A percentile compares a stretch with the other conserved stretches of the same genome.
Evolutionary conservation across 2,113 vertebrate genomes (phyloP).

Genomic region (Chrysochloris asiatica): DNA sequence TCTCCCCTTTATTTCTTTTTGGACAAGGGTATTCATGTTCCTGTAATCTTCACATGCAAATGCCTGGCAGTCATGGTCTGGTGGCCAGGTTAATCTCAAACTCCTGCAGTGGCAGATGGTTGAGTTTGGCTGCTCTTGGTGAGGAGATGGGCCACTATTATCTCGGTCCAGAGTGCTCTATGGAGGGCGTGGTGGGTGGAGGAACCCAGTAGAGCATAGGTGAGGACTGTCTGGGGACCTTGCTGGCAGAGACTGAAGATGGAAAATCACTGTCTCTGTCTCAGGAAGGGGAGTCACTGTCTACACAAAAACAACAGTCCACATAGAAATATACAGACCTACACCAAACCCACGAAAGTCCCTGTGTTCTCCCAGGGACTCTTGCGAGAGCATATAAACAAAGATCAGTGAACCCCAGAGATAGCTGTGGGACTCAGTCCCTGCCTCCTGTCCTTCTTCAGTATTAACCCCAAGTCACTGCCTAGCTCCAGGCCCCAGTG

Average conservation of each 20-base stretch:
- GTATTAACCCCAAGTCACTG: not conserved
- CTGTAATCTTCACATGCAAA: constrained; percentile 74
- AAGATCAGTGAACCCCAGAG: not conserved
- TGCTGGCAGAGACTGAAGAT: constrained; percentile 54
- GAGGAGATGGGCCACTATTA: constrained; percentile 68
- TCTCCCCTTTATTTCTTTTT: not conserved
- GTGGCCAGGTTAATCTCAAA: constrained; percentile 73
- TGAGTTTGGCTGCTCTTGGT: constrained; percentile 77
- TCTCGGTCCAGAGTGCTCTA: constrained; percentile 66
- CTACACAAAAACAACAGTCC: not conserved
- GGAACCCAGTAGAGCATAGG: constrained; percentile 46
- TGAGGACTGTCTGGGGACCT: not conserved
- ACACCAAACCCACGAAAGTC: not conserved
- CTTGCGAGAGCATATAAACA: not conserved
- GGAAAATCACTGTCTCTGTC: constrained; percentile 36
- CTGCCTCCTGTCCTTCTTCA: not conserved
- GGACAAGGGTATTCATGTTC: constrained; percentile 42
- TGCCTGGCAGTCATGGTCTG: constrained; percentile 66
- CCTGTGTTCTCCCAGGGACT: not conserved
- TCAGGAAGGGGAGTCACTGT: not conserved
- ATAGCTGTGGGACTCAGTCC: not conserved
- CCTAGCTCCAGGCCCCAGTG: not conserved
- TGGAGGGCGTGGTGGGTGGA: constrained; percentile 56
- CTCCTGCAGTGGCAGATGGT: constrained; percentile 74
- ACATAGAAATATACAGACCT: not conserved